A percentile compares a stretch with the other conserved stretches of the same genome.
Evolutionary conservation across 2,888 invertebrate genomes (phyloP).

Genomic region (Odontothrips loti): DNA sequence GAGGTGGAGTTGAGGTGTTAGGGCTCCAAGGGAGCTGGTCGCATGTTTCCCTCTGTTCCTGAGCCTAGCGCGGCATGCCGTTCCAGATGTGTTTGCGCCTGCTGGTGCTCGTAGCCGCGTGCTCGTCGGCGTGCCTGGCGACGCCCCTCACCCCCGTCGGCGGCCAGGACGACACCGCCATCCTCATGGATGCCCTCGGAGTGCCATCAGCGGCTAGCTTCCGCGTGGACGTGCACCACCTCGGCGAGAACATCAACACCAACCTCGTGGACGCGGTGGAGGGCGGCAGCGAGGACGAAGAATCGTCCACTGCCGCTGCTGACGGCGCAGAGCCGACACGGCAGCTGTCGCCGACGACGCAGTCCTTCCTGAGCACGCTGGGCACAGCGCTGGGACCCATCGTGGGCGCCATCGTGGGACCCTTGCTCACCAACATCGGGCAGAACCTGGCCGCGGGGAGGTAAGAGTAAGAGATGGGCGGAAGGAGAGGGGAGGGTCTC

Average conservation of each 20-base stretch:
- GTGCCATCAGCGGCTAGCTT: not conserved
- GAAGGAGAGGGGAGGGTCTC: not conserved
- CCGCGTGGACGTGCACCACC: not conserved
- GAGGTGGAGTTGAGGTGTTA: too few species aligned
- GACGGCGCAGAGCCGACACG: not conserved
- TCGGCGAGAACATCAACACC: not conserved
- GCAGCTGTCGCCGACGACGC: slow-evolving; percentile 26
- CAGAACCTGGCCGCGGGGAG: slow-evolving; percentile 11
- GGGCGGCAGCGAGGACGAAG: not conserved
- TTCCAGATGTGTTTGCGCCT: not conserved
- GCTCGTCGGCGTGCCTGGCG: slow-evolving; percentile 41
- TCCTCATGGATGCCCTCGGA: slow-evolving; percentile 33
- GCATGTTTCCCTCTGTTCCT: too few species aligned
- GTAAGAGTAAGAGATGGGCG: not conserved
- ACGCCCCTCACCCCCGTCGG: slow-evolving; percentile 43
- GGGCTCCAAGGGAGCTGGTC: too few species aligned
- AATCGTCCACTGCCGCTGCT: too few species aligned
- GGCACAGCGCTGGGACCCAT: slow-evolving; percentile 32
- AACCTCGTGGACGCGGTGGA: not conserved
- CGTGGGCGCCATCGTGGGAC: slow-evolving; percentile 33
- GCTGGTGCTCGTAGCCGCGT: slow-evolving; percentile 37
- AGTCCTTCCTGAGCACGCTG: slow-evolving; percentile 30
- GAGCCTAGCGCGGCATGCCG: too few species aligned
- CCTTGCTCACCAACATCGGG: slow-evolving; percentile 32
- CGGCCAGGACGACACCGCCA: slow-evolving; percentile 41